Base-by-base conservation (phyloP, 2,888 invertebrate genomes). In the Pammene aurita region DNA sequence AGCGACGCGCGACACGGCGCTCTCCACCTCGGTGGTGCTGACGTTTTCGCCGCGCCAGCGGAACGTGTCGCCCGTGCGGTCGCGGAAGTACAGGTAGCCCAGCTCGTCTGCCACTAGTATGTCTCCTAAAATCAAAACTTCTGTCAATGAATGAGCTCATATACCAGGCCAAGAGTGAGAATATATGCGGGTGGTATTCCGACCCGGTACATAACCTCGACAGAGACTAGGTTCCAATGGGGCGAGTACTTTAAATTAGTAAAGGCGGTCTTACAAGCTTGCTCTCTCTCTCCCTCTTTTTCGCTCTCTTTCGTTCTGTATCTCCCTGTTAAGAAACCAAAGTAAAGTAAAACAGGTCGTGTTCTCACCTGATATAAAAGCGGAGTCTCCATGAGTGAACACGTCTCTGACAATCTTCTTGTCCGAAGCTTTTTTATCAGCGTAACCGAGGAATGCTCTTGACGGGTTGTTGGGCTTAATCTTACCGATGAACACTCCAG, bases 11-110 rank as follows among this genome's bases (percentile, higher is more conserved):
- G 98, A 98, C 55, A 99, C 94, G 70, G 97, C 95, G 1, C 96
- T 97, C 87, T 99, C 99, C 10, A 99, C 97, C 92, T 99, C 99
- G 1, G 97, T 96, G 7, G 99, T 99, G 54, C 98, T 98, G 2
- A 99, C 99, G 88, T 99, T 99, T 93, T 99, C 99, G 10, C 99
- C 99, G 84, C 98, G 97, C 98, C 98, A 98, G 62, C 98, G 94
- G 93, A 97, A 99, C 2, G 99, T 99, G 87, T 99, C 99, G 0
- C 99, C 99, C 0, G 98, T 98, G 76, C 99, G 94, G 86, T 99
- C 99, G 82, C 96, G 96, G 93, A 99, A 99, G 89, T 95, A 99
- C 71, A 99, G 93, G 89, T 98, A 98, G 9, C 99, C 99, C 1
- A 96, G 93, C 79, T 98, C 96, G 82, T 99, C 99, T 75, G 98